phyloP scores from a whole-genome alignment of 1,140 invertebrate species.

The Nasonia longicornis region DNA sequence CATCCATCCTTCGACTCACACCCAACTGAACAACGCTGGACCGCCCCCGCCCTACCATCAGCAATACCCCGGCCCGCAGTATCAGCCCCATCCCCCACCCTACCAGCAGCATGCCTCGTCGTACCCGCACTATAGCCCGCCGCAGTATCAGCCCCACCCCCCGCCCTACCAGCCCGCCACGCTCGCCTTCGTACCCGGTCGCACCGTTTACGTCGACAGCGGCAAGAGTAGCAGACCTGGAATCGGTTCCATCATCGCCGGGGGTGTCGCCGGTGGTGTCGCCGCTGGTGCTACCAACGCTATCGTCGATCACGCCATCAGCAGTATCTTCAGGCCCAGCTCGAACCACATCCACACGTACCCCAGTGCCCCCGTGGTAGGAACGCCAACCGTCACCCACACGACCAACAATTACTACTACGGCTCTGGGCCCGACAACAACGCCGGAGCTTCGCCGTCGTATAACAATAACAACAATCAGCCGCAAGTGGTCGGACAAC shows the following conservation, averaged over 20 bases:
- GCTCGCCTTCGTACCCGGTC: background rate
- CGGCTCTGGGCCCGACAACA: background rate
- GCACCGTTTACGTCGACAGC: conserved; percentile 9
- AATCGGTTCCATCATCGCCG: conserved; percentile 3
- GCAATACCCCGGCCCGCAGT: background rate
- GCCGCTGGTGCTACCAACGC: conserved; percentile 30
- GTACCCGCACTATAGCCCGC: background rate
- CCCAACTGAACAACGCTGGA: background rate
- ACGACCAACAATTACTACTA: conserved; percentile 34
- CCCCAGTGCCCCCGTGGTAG: conserved; percentile 5
- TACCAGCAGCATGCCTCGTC: no score
- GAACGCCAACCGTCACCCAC: conserved; percentile 12
- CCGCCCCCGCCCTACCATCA: background rate
- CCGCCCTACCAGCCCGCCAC: conserved; percentile 11
- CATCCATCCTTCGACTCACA: background rate
- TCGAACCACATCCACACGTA: conserved; percentile 8
- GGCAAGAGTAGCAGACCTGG: background rate
- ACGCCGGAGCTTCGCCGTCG: background rate
- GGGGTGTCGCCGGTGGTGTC: background rate
- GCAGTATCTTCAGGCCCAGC: conserved; percentile 25
- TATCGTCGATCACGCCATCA: conserved; percentile 23
- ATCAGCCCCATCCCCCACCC: background rate
- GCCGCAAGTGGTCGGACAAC: background rate
- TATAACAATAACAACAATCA: background rate
- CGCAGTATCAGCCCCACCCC: background rate